These are phyloP conservation scores for Plutomurus gul DNA, from an alignment of 1,140 invertebrate genomes.

Conservation along the genomic window DNA sequence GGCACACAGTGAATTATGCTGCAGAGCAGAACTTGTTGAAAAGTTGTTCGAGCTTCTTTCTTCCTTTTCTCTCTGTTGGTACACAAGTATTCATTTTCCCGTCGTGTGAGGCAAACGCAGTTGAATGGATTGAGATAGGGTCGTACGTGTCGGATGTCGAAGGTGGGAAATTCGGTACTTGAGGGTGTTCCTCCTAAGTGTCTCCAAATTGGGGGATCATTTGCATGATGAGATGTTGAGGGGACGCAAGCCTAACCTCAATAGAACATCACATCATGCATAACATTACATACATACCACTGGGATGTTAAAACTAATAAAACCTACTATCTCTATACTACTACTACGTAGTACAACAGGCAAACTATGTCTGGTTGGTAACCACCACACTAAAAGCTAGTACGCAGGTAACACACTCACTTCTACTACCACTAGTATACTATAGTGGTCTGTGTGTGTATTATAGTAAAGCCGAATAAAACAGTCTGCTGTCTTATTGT, in stretches of 20 bases:
- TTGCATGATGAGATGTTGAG: slow-evolving; percentile 16
- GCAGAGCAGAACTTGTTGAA: not conserved
- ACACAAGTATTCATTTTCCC: slow-evolving; percentile 2
- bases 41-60: slow-evolving; percentile 15
- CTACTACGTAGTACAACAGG: too few species aligned
- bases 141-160: slow-evolving; percentile 17
- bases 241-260: slow-evolving; percentile 3
- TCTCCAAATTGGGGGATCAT: slow-evolving; percentile 23
- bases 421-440: too few species aligned
- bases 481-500: too few species aligned
- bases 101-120: slow-evolving; percentile 14
- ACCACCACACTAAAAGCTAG: too few species aligned
- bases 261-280: slow-evolving; percentile 7
- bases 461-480: too few species aligned
- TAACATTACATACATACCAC: slow-evolving; percentile 4
- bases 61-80: not conserved
- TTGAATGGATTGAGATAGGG: slow-evolving; percentile 9
- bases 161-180: slow-evolving; percentile 25
- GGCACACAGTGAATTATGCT: not conserved
- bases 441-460: too few species aligned
- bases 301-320: not conserved
- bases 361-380: too few species aligned
- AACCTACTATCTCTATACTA: not conserved
- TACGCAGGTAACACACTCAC: too few species aligned
- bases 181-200: slow-evolving; percentile 24